Percentiles rank a stretch among this genome's conserved stretches.
Evolutionary conservation across 1,140 invertebrate species (phyloP).

Genomic region (Ceratitis capitata): DNA sequence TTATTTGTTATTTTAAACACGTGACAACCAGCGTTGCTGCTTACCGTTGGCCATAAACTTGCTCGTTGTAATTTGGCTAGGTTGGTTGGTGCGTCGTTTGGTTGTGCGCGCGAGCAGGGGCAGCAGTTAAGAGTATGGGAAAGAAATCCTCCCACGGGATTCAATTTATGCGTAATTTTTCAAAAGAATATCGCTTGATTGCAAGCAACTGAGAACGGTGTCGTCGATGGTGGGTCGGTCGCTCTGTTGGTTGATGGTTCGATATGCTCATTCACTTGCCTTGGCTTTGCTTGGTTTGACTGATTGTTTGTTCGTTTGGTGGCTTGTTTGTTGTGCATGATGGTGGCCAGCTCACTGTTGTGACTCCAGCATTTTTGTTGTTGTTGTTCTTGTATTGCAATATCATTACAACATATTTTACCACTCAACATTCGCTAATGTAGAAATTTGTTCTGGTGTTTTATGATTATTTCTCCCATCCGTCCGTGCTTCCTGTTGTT

Average conservation of each 20-base stretch:
- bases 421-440: slow-evolving; percentile 24
- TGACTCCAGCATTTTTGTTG: neutral
- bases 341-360: neutral
- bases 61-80: neutral
- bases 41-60: neutral
- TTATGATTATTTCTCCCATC: neutral
- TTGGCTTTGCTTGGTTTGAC: neutral
- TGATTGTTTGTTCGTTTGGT: slow-evolving; percentile 19
- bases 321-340: slow-evolving; percentile 30
- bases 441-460: slow-evolving; percentile 37
- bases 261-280: neutral
- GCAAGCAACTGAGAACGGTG: neutral
- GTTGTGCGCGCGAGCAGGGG: neutral
- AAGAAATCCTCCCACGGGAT: slow-evolving; percentile 41
- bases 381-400: neutral
- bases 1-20: slow-evolving; percentile 33
- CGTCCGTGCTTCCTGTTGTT: neutral
- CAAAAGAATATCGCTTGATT: slow-evolving; percentile 43
- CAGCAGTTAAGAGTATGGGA: too few relatives aligned
- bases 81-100: neutral
- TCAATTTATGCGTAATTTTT: slow-evolving; percentile 42
- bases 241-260: neutral
- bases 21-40: neutral
- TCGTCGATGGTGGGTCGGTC: neutral
- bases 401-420: slow-evolving; percentile 36